Conservation (phyloP, 2,888 invertebrate genomes). For the Pasiphila rectangulata region DNA sequence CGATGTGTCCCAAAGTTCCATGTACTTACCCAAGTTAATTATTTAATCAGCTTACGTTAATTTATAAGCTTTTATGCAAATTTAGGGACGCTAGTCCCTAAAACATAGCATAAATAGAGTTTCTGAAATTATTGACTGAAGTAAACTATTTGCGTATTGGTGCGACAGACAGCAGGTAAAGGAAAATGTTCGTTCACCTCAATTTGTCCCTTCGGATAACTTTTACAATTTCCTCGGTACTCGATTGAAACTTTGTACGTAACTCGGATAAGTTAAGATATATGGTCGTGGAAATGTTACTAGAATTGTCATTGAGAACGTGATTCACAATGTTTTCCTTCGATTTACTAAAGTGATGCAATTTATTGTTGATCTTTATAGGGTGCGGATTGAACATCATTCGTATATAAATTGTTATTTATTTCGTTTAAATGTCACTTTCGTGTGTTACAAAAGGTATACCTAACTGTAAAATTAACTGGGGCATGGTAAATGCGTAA, state of each 20-base stretch:
- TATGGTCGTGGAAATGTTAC: constrained; percentile 36
- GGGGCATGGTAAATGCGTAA: too few species aligned
- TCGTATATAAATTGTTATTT: too few species aligned
- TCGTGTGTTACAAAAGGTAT: too few species aligned
- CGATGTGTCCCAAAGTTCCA: too few species aligned
- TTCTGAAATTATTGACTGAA: constrained; percentile 4
- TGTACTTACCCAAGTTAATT: too few species aligned
- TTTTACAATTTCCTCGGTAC: constrained; percentile 47
- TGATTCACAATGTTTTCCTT: constrained; percentile 29
- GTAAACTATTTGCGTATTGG: constrained; percentile 28
- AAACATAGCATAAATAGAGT: too few species aligned
- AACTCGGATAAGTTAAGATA: constrained; percentile 41
- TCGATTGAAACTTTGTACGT: constrained; percentile 49
- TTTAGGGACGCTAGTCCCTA: too few species aligned
- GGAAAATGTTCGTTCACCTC: constrained; percentile 40
- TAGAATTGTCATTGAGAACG: constrained; percentile 30
- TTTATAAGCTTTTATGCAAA: not conserved
- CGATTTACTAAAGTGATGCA: constrained; percentile 17
- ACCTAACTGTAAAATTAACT: too few species aligned
- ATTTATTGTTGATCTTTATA: constrained; percentile 12
- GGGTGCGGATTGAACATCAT: not conserved
- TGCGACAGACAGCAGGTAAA: too few species aligned
- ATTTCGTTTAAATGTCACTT: too few species aligned
- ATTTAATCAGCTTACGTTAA: too few species aligned
- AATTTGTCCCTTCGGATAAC: constrained; percentile 41